phyloP scores from a whole-genome alignment of 1,140 invertebrate genomes.

The Semibalanus balanoides region DNA sequence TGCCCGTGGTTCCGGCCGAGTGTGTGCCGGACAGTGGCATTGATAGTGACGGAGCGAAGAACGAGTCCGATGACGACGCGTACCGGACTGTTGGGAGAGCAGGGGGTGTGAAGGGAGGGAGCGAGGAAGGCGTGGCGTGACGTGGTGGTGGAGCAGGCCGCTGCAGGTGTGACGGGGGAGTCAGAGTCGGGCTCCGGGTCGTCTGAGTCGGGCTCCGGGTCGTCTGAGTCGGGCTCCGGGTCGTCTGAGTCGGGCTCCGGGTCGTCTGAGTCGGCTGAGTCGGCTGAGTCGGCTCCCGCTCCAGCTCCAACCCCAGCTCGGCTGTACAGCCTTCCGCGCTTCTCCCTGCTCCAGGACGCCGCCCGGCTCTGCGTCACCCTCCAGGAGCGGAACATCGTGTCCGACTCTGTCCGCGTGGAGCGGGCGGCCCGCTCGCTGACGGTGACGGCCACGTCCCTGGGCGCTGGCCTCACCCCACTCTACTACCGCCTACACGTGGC shows the following conservation, averaged over 20 bases:
- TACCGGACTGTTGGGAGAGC: background rate
- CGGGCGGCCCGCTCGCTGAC: background rate
- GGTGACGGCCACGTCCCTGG: background rate
- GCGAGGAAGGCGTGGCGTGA: no score
- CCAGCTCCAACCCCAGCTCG: background rate
- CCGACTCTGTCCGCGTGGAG: background rate
- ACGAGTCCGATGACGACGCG: background rate
- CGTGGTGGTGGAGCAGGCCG: no score
- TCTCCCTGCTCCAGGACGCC: background rate
- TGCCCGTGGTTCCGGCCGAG: background rate
- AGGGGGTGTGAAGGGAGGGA: no score
- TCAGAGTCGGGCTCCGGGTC: no score
- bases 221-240: no score
- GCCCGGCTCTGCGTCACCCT: background rate
- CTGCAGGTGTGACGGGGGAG: no score
- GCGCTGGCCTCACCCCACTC: background rate
- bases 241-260: no score
- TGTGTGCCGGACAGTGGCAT: background rate
- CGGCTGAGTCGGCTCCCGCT: no score
- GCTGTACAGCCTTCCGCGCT: background rate
- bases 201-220: no score
- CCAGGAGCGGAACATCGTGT: background rate
- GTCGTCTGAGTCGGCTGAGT: no score
- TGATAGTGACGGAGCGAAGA: background rate
- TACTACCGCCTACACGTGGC: background rate